These are phyloP conservation scores for Cryptus armator DNA, from an alignment of 2,888 invertebrate genomes.

Conservation along the genomic window DNA sequence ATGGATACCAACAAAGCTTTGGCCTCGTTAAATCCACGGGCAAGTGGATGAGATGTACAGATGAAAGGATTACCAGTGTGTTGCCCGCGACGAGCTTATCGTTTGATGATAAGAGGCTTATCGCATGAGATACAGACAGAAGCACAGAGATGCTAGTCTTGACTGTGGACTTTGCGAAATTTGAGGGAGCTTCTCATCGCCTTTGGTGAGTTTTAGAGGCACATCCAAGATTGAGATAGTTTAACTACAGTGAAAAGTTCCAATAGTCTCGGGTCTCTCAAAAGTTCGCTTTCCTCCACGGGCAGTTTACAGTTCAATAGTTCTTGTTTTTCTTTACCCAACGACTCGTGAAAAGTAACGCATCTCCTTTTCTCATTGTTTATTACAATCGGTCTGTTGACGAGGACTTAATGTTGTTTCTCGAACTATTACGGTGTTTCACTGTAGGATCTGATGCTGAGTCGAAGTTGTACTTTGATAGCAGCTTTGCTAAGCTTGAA, in stretches of 20 bases:
- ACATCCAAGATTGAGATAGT: background rate
- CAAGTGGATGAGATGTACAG: constrained; percentile 22
- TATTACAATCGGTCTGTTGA: too few species aligned
- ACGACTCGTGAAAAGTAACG: too few species aligned
- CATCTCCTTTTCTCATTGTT: too few species aligned
- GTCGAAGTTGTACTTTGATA: background rate
- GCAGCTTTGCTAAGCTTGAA: background rate
- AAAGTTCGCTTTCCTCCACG: too few species aligned
- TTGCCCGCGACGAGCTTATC: constrained; percentile 26
- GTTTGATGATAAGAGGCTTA: constrained; percentile 34
- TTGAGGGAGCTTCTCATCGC: background rate
- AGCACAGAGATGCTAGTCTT: background rate
- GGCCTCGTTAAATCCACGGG: constrained; percentile 6
- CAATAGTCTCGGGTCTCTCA: too few species aligned
- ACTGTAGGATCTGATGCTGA: background rate
- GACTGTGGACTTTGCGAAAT: constrained; percentile 1
- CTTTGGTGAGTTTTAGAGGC: background rate
- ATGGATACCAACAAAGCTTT: background rate
- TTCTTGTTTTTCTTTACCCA: too few species aligned
- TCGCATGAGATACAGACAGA: constrained; percentile 3
- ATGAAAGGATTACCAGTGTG: constrained; percentile 18
- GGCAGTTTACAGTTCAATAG: too few species aligned
- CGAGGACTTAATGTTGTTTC: too few species aligned
- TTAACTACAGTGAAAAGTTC: too few species aligned
- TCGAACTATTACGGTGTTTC: too few species aligned